Evolutionary conservation across 1,140 invertebrate genomes (phyloP).

Genomic region (Drosophila leontia): DNA sequence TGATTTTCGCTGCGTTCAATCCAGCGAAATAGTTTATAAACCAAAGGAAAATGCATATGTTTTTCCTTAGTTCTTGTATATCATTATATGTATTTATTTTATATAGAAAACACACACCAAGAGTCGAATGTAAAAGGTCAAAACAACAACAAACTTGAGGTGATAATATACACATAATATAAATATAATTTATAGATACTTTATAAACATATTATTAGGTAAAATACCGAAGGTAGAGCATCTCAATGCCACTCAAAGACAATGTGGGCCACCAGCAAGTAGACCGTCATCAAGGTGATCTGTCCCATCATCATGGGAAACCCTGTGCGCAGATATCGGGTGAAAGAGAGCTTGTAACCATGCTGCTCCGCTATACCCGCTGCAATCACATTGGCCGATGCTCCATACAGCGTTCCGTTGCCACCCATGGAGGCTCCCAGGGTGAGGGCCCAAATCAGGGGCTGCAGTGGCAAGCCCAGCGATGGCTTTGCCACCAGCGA

Average conservation of each 20-base stretch:
- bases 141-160: conserved; percentile 12
- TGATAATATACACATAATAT: conserved; percentile 14
- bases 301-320: too few species aligned
- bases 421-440: conserved; percentile 92
- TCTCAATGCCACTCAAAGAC: too few species aligned
- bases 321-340: too few species aligned
- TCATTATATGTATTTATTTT: conserved; percentile 20
- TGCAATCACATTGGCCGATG: conserved; percentile 92
- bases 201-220: conserved; percentile 3
- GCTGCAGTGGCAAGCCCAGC: conserved; percentile 88
- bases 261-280: too few species aligned
- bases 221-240: too few species aligned
- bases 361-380: too few species aligned
- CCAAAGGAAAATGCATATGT: conserved; percentile 2
- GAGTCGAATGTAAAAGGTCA: conserved; percentile 27
- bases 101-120: conserved; percentile 37
- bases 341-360: too few species aligned
- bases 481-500: conserved; percentile 87
- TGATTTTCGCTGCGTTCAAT: conserved; percentile 3
- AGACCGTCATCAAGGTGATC: too few species aligned
- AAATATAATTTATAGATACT: conserved; percentile 6
- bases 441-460: conserved; percentile 90
- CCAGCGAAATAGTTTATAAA: conserved; percentile 12
- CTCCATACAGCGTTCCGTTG: conserved; percentile 93
- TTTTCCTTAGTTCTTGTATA: conserved; percentile 14